phyloP scores from a whole-genome alignment of 2,888 invertebrate species.

The Argyresthia albistria region DNA sequence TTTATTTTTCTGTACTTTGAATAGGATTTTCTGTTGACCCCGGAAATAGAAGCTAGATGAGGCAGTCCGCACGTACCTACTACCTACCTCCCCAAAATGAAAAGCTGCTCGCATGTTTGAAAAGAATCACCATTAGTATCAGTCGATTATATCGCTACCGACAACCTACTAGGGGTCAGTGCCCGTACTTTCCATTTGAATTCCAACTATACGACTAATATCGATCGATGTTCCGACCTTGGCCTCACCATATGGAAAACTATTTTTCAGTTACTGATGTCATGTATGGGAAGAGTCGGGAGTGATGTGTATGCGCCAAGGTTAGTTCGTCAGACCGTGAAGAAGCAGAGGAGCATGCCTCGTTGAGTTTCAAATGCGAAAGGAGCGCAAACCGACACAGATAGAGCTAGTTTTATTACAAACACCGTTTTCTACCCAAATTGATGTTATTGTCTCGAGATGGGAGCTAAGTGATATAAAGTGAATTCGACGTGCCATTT shows the following conservation, averaged over 20 bases:
- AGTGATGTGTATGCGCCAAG: constrained; percentile 43
- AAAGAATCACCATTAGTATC: neutral
- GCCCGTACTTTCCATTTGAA: constrained; percentile 60
- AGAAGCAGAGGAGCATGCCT: constrained; percentile 48
- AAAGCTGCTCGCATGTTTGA: neutral
- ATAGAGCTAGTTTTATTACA: constrained; percentile 30
- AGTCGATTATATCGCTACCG: neutral
- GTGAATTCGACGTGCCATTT: no score
- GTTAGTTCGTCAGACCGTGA: constrained; percentile 60
- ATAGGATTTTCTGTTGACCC: no score
- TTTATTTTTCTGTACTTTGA: no score
- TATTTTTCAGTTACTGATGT: constrained; percentile 48
- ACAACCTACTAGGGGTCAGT: constrained; percentile 29
- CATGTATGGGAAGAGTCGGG: constrained; percentile 45
- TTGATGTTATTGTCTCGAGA: constrained; percentile 11
- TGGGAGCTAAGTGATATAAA: no score
- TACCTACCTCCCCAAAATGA: no score
- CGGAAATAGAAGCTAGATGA: no score
- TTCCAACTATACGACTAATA: constrained; percentile 20
- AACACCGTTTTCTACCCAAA: constrained; percentile 37
- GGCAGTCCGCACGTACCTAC: no score
- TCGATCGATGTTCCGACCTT: constrained; percentile 49
- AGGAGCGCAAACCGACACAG: constrained; percentile 53
- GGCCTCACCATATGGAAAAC: constrained; percentile 29
- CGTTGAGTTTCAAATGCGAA: constrained; percentile 46